Conservation (phyloP, 2,797 vertebrate species). For the Artibeus jamaicensis region DNA sequence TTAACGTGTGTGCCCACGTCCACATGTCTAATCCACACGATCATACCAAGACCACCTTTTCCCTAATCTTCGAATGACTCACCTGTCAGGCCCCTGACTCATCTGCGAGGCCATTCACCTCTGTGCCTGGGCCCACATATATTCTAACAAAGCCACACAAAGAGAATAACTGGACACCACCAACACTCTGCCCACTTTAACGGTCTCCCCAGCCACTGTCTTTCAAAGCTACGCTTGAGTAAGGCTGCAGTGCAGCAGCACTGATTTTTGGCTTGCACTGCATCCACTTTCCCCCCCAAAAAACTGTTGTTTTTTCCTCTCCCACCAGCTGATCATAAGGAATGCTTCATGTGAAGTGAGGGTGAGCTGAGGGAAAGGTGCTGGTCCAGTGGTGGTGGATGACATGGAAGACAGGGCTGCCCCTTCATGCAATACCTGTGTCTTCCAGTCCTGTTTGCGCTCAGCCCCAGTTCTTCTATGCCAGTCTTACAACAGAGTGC, state of each 20-base stretch:
- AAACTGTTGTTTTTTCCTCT: background rate
- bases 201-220: background rate
- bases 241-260: background rate
- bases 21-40: background rate
- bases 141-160: background rate
- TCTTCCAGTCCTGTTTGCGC: background rate
- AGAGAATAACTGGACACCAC: background rate
- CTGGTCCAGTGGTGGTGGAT: no score
- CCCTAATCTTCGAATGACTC: background rate
- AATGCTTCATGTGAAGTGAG: background rate
- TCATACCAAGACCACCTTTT: background rate
- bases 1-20: background rate
- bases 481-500: background rate
- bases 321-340: background rate
- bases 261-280: background rate
- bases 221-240: background rate
- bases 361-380: background rate
- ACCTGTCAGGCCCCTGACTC: background rate
- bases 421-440: background rate
- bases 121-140: background rate
- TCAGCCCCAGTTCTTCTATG: background rate
- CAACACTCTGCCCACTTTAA: background rate
- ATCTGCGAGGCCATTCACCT: background rate
- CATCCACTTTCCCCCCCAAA: background rate
- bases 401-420: background rate